A percentile compares a stretch with the other conserved stretches of the same genome.
Conservation (phyloP, 2,113 vertebrate genomes). For the Miniopterus natalensis region DNA sequence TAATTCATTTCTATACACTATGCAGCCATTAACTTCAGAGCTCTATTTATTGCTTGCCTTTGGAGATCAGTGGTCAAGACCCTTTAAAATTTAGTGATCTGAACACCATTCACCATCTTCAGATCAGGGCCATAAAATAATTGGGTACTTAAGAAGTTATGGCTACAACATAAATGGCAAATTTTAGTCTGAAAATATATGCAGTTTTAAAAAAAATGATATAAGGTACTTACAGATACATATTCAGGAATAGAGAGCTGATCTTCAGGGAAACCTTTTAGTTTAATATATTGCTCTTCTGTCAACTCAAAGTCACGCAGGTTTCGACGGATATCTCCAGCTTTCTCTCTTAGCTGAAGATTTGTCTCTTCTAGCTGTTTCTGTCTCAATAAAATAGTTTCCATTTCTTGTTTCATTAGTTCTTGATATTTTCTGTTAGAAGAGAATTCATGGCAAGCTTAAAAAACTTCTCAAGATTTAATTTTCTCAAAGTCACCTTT, state of each 20-base stretch:
- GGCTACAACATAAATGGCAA: not conserved
- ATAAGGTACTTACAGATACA: slow-evolving; percentile 92
- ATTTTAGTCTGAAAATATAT: not conserved
- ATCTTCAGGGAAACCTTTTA: slow-evolving; percentile 93
- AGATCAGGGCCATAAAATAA: not conserved
- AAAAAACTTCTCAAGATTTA: slow-evolving; percentile 45
- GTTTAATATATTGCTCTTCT: slow-evolving; percentile 91
- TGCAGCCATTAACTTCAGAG: not conserved
- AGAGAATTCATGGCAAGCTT: slow-evolving; percentile 51
- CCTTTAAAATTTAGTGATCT: slow-evolving; percentile 33
- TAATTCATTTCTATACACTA: not conserved
- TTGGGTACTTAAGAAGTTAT: not conserved
- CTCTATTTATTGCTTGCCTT: not conserved
- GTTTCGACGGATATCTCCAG: slow-evolving; percentile 93
- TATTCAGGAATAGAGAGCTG: slow-evolving; percentile 96
- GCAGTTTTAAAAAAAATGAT: not conserved
- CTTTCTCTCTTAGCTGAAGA: slow-evolving; percentile 93
- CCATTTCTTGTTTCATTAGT: slow-evolving; percentile 97
- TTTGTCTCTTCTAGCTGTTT: slow-evolving; percentile 97
- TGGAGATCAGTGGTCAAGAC: not conserved
- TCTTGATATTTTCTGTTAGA: slow-evolving; percentile 93
- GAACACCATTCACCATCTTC: not conserved
- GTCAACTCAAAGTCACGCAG: slow-evolving; percentile 94
- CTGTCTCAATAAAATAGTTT: slow-evolving; percentile 94
- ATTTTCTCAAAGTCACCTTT: slow-evolving; percentile 36